phyloP scores from a whole-genome alignment of 2,888 invertebrate species.

The Pogonocherus hispidulus region DNA sequence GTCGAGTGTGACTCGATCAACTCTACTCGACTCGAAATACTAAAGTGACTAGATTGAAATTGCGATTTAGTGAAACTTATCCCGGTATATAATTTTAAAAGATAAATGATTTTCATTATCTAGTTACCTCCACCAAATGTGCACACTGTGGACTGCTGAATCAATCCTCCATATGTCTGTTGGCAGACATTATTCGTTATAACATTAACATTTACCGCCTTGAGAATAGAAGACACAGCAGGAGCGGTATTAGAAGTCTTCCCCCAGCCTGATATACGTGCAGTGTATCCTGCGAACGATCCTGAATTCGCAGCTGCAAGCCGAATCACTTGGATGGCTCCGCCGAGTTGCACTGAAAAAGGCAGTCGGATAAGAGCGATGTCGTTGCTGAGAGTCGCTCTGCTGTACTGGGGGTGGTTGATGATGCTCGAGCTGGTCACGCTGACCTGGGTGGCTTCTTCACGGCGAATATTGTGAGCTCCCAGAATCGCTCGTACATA shows the following conservation, averaged over 20 bases:
- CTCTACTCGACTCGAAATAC: too few species aligned
- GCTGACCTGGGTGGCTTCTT: slow-evolving; percentile 51
- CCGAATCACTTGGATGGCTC: slow-evolving; percentile 39
- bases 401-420: slow-evolving; percentile 46
- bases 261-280: slow-evolving; percentile 70
- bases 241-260: slow-evolving; percentile 62
- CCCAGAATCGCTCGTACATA: slow-evolving; percentile 30
- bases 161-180: slow-evolving; percentile 63
- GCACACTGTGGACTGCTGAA: slow-evolving; percentile 67
- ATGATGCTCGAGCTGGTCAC: slow-evolving; percentile 31
- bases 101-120: too few species aligned
- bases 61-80: too few species aligned
- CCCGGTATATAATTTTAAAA: too few species aligned
- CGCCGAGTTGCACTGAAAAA: slow-evolving; percentile 33
- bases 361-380: slow-evolving; percentile 47
- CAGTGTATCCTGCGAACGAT: slow-evolving; percentile 63
- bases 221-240: slow-evolving; percentile 63
- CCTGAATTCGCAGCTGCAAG: slow-evolving; percentile 49
- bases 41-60: too few species aligned
- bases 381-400: slow-evolving; percentile 41
- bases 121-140: slow-evolving; percentile 64
- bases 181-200: slow-evolving; percentile 68
- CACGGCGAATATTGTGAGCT: slow-evolving; percentile 4
- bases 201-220: slow-evolving; percentile 65
- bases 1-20: too few species aligned